A percentile compares a stretch with the other conserved stretches of the same genome.
Conservation (phyloP, 2,113 vertebrate genomes). For the Numida meleagris region DNA sequence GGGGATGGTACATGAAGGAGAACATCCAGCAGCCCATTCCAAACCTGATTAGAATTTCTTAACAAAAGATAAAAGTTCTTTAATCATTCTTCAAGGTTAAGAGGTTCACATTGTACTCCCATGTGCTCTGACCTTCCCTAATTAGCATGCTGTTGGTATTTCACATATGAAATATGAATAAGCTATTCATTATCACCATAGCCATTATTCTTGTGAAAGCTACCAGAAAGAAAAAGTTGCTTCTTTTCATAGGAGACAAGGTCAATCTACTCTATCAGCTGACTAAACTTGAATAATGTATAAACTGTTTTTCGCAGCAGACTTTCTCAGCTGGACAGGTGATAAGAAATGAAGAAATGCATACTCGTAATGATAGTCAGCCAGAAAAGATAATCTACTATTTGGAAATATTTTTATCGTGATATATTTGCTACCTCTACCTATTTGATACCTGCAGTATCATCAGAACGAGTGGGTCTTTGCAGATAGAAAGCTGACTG, state of each 20-base stretch:
- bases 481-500: not conserved
- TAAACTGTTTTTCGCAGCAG: conserved; percentile 39
- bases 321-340: not conserved
- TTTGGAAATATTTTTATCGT: conserved; percentile 44
- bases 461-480: not conserved
- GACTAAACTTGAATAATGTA: conserved; percentile 62
- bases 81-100: conserved; percentile 37
- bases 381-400: conserved; percentile 18
- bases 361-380: not conserved
- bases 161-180: conserved; percentile 61
- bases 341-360: conserved; percentile 41
- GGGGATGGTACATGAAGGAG: not conserved
- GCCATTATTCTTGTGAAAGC: conserved; percentile 37
- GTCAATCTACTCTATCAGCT: conserved; percentile 43
- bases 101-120: not conserved
- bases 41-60: conserved; percentile 36
- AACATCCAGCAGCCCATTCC: not conserved
- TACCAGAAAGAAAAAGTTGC: conserved; percentile 35
- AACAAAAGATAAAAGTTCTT: conserved; percentile 57
- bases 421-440: conserved; percentile 37
- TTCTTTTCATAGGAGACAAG: conserved; percentile 61
- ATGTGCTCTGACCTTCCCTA: conserved; percentile 13
- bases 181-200: conserved; percentile 59
- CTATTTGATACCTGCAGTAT: not conserved
- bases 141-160: conserved; percentile 48